Percentiles rank a stretch among this genome's conserved stretches.
Evolutionary conservation across 2,797 vertebrate genomes (phyloP).

Genomic region (Picus viridis): DNA sequence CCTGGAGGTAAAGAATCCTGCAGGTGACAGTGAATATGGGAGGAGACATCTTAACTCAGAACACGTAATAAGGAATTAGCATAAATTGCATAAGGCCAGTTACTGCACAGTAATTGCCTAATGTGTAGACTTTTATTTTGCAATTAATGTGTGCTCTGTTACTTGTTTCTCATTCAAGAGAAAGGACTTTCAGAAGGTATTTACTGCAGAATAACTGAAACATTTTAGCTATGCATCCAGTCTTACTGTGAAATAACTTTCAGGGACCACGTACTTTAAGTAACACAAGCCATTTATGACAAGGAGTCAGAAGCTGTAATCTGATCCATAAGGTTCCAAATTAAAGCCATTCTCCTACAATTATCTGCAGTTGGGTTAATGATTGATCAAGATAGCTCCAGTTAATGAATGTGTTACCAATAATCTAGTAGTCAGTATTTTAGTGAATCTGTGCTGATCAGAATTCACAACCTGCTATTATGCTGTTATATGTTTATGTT

Average conservation of each 20-base stretch:
- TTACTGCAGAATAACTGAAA: background rate
- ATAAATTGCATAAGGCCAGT: background rate
- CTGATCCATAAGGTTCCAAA: background rate
- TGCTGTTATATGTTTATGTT: background rate
- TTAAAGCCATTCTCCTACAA: background rate
- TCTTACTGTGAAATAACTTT: background rate
- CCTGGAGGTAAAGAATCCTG: background rate
- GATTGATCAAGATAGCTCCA: background rate
- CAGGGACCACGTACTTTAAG: background rate
- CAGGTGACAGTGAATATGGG: background rate
- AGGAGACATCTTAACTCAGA: background rate
- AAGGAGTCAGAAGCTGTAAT: background rate
- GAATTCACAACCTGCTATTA: background rate
- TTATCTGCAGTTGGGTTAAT: background rate
- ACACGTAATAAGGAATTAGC: background rate
- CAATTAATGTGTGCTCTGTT: background rate
- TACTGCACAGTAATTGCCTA: background rate
- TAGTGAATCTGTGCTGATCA: background rate
- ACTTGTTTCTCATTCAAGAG: background rate
- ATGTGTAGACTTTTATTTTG: background rate
- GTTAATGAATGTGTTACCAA: background rate
- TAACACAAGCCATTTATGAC: background rate
- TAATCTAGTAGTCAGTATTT: background rate
- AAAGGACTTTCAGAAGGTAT: background rate
- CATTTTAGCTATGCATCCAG: background rate